phyloP scores from a whole-genome alignment of 2,113 vertebrate genomes.

The Prunella fulvescens region DNA sequence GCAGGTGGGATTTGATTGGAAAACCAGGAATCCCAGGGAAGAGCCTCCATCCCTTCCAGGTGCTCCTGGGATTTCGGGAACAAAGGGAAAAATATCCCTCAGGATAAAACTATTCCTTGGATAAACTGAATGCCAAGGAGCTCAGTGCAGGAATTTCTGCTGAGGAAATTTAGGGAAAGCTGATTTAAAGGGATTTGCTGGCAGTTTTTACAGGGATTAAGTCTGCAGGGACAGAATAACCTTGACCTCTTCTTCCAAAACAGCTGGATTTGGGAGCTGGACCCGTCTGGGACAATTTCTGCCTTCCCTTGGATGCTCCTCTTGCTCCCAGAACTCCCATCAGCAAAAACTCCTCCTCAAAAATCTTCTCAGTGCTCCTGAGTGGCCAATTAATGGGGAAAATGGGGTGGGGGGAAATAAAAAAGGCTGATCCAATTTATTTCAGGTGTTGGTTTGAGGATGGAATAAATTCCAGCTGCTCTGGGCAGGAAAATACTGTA shows the following conservation, averaged over 20 bases:
- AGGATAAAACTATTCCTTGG: accelerated
- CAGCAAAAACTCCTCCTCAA: neutral
- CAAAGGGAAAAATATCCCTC: neutral
- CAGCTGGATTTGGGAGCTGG: neutral
- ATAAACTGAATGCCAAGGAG: accelerated
- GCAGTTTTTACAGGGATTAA: neutral
- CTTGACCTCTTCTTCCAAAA: neutral
- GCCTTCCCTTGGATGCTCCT: neutral
- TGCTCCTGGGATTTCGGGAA: neutral
- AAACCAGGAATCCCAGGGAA: neutral
- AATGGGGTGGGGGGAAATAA: accelerated
- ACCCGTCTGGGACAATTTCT: neutral
- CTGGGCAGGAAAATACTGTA: accelerated
- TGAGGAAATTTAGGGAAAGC: neutral
- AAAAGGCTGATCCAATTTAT: neutral
- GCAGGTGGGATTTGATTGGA: neutral
- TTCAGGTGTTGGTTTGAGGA: neutral
- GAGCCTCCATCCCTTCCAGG: neutral
- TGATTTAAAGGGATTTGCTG: neutral
- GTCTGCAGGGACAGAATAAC: neutral
- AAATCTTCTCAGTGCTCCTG: neutral
- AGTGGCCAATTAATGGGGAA: neutral
- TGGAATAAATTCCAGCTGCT: neutral
- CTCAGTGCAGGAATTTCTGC: neutral
- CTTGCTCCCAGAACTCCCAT: neutral